Base-by-base conservation (phyloP, 2,888 invertebrate genomes). In the Phrixothrix hirtus region DNA sequence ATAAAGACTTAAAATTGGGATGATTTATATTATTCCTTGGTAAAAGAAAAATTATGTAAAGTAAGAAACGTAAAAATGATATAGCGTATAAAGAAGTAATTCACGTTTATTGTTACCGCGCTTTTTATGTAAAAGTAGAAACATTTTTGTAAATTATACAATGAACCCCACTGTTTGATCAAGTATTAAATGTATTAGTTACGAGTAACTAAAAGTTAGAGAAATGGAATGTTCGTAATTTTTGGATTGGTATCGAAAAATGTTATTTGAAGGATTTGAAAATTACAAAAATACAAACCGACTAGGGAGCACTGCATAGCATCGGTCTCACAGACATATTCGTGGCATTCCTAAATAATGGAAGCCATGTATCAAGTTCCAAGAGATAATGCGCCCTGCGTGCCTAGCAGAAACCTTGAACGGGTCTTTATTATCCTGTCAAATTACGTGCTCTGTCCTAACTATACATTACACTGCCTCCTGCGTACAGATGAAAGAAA, bases 351-450 rank as follows among this genome's bases (percentile, higher is more conserved):
- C 70, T 65, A 69, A 68, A 67, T 70, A 70, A 70, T 70, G 67
- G 69, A 63, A 62, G 62, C 67, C 57, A 68, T 70, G 68, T 61
- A 65, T 65, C 64, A 65, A 65, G 63, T 62, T 61, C 61, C 62
- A 55, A 61, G 62, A 68, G 69, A 70, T 70, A 69, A 69, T 70
- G 63, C 65, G 64, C 60, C 61, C 68, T 66, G 67, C 68, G 69
- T 67, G 67, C 66, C 64, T 66, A 63, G 67, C 65, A 62, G 67
- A 63, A 68, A 67, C 68, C 68, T 69, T 68, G 70, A 65, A 63
- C 67, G 67, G 66, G 68, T 68, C 69, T 71, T 69, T 70, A 71
- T 70, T 71, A 70, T 70, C 67, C 69, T 70, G 71, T 71, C 69
- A 71, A 71, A 71, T 71, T 70, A 69, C 68, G 68, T 66, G 63